These are phyloP conservation scores for Eueides isabella DNA, from an alignment of 1,140 invertebrate genomes.

Conservation along the genomic window DNA sequence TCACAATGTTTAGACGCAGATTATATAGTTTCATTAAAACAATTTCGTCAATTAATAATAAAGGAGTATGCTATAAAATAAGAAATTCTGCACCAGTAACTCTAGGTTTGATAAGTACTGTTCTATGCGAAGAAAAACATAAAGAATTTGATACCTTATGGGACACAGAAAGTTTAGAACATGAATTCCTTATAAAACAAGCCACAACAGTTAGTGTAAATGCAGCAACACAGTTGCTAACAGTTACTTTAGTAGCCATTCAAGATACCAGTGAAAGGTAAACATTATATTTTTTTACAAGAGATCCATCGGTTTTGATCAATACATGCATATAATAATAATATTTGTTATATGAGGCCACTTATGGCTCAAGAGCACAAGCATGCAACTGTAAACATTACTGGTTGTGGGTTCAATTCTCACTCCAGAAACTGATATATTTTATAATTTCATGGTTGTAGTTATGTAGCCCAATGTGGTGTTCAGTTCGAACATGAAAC, in stretches of 20 bases:
- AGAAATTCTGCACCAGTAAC: slow-evolving; percentile 55
- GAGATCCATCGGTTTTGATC: neutral
- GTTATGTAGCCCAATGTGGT: too few species aligned
- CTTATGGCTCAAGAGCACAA: too few species aligned
- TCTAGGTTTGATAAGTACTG: slow-evolving; percentile 47
- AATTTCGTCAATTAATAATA: slow-evolving; percentile 40
- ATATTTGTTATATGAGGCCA: too few species aligned
- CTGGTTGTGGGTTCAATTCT: too few species aligned
- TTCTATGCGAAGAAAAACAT: slow-evolving; percentile 53
- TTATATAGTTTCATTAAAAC: slow-evolving; percentile 52
- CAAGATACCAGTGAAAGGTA: slow-evolving; percentile 80
- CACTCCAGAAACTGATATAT: too few species aligned
- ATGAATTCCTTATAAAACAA: slow-evolving; percentile 78
- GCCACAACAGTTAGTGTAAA: slow-evolving; percentile 79
- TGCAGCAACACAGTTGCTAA: slow-evolving; percentile 77
- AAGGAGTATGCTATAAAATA: slow-evolving; percentile 43
- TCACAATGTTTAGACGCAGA: slow-evolving; percentile 58
- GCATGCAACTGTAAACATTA: too few species aligned
- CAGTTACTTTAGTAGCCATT: slow-evolving; percentile 76
- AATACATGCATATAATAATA: neutral
- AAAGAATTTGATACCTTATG: slow-evolving; percentile 41
- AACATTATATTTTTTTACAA: neutral
- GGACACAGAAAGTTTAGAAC: slow-evolving; percentile 62
- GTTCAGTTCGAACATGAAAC: too few species aligned
- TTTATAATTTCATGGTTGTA: too few species aligned